Percentiles rank a stretch among this genome's conserved stretches.
phyloP scores from a whole-genome alignment of 1,140 invertebrate species.

The Chrysopa pallens region DNA sequence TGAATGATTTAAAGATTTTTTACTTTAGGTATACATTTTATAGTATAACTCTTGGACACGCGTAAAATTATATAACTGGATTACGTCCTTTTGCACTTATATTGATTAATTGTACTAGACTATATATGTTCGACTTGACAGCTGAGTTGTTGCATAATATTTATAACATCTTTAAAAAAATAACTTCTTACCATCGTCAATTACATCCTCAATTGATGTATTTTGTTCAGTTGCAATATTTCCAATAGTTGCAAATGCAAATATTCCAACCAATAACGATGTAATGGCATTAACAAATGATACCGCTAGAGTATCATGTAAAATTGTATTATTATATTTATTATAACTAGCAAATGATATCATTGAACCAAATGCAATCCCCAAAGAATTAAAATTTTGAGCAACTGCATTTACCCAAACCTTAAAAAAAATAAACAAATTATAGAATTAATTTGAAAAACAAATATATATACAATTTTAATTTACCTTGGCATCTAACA shows the following conservation, averaged over 20 bases:
- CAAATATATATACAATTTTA: background rate
- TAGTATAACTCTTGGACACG: no score
- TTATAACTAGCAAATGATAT: constrained; percentile 93
- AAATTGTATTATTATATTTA: constrained; percentile 75
- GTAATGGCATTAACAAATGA: constrained; percentile 66
- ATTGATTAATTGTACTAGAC: no score
- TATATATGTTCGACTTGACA: no score
- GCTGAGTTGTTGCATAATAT: no score
- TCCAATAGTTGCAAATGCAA: constrained; percentile 74
- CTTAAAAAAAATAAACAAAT: constrained; percentile 18
- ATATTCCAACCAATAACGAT: constrained; percentile 68
- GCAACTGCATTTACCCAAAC: constrained; percentile 84
- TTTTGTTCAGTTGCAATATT: constrained; percentile 69
- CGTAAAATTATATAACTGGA: no score
- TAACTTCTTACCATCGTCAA: constrained; percentile 52
- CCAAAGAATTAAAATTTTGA: constrained; percentile 86
- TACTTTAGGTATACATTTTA: no score
- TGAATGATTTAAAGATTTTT: no score
- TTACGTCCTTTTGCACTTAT: no score
- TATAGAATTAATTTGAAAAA: background rate
- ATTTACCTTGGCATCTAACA: constrained; percentile 59
- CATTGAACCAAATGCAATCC: constrained; percentile 80
- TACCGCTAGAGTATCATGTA: constrained; percentile 68
- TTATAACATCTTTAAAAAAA: constrained; percentile 1
- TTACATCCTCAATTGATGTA: constrained; percentile 58